phyloP scores from a whole-genome alignment of 2,797 vertebrate genomes.

The Serranus cabrilla region DNA sequence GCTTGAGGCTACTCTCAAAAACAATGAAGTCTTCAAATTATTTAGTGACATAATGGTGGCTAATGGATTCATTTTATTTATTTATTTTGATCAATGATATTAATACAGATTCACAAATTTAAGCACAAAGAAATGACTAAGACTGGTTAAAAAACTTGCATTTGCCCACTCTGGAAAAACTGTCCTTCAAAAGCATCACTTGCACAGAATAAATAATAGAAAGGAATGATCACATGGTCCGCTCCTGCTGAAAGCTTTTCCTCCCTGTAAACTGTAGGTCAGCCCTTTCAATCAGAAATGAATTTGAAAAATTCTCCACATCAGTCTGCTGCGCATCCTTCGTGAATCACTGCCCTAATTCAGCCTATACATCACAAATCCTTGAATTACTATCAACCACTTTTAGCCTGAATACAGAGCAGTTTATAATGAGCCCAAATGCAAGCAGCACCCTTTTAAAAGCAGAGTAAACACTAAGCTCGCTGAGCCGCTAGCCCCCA shows the following conservation, averaged over 20 bases:
- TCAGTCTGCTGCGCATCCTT: slow-evolving; percentile 3
- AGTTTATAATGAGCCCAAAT: slow-evolving; percentile 67
- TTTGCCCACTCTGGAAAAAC: not conserved
- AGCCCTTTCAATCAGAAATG: slow-evolving; percentile 36
- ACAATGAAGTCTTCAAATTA: too few species aligned
- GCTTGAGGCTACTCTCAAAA: too few species aligned
- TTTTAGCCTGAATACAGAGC: slow-evolving; percentile 62
- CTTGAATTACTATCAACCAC: slow-evolving; percentile 58
- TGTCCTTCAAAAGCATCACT: slow-evolving; percentile 11
- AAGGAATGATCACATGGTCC: not conserved
- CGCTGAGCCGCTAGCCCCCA: slow-evolving; percentile 47
- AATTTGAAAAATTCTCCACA: slow-evolving; percentile 9
- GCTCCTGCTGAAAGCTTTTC: slow-evolving; percentile 14
- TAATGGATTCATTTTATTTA: too few species aligned
- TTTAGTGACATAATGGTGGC: too few species aligned
- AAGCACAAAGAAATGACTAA: not conserved
- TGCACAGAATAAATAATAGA: not conserved
- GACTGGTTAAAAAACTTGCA: not conserved
- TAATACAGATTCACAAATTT: not conserved
- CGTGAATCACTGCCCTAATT: slow-evolving; percentile 39
- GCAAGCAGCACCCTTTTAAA: slow-evolving; percentile 62
- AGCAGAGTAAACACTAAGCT: slow-evolving; percentile 71
- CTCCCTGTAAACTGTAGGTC: slow-evolving; percentile 35
- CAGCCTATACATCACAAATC: slow-evolving; percentile 58
- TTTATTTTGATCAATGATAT: slow-evolving; percentile 7